phyloP scores from a whole-genome alignment of 2,797 vertebrate species.

The Antrozous pallidus region DNA sequence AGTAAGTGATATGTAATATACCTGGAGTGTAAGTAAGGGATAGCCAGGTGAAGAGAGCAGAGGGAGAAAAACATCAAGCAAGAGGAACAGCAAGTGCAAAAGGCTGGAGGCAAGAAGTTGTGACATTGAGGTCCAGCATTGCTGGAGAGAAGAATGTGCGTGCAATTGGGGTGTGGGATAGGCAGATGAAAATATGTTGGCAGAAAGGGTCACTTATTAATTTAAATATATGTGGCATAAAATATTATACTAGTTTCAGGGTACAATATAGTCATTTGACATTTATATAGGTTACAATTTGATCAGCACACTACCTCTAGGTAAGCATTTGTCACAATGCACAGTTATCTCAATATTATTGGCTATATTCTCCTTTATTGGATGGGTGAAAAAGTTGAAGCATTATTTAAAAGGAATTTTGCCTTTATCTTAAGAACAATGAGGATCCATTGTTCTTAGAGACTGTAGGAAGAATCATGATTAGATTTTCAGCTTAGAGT shows the following conservation, averaged over 20 bases:
- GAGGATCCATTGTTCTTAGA: not conserved
- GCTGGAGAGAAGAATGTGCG: not conserved
- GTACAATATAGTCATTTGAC: not conserved
- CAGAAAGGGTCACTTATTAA: not conserved
- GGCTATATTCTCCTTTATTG: not conserved
- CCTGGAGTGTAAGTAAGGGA: not conserved
- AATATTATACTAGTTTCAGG: not conserved
- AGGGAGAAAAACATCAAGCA: too few species aligned
- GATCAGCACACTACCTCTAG: not conserved
- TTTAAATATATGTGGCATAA: too few species aligned
- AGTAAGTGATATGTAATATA: not conserved
- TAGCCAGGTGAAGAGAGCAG: not conserved
- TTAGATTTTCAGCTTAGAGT: not conserved
- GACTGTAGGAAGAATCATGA: not conserved
- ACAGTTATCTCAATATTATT: not conserved
- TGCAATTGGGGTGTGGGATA: not conserved
- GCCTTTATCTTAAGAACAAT: not conserved
- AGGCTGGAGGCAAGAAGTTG: not conserved
- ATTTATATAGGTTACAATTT: not conserved
- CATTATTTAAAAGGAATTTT: not conserved
- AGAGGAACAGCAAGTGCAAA: not conserved
- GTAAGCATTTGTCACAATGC: not conserved
- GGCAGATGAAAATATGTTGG: not conserved
- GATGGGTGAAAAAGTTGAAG: not conserved
- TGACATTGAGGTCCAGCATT: not conserved